phyloP scores from a whole-genome alignment of 2,113 vertebrate genomes.

The Callipepla californica region DNA sequence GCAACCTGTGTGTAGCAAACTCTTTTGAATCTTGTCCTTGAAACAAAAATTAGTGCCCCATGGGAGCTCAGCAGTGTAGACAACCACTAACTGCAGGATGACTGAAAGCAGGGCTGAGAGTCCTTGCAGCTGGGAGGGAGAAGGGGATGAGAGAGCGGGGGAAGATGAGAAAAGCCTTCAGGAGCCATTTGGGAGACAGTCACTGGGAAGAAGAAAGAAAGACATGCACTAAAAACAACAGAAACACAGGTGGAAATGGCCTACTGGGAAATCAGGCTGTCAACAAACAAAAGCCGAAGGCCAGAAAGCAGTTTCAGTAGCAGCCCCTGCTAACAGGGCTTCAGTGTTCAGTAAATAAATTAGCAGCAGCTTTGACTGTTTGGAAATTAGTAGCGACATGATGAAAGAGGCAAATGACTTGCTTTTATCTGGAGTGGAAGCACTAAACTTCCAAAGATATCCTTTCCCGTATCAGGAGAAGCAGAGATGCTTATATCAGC shows the following conservation, averaged over 20 bases:
- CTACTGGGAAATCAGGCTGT: conserved; percentile 87
- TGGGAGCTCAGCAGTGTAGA: conserved; percentile 80
- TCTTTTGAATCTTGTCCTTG: conserved; percentile 85
- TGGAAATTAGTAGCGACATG: conserved; percentile 84
- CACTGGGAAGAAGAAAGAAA: conserved; percentile 80
- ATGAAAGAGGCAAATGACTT: conserved; percentile 80
- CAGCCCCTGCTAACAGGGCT: conserved; percentile 77
- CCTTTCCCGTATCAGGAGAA: conserved; percentile 64
- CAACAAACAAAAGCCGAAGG: conserved; percentile 85
- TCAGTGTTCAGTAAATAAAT: conserved; percentile 84
- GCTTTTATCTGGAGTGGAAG: conserved; percentile 78
- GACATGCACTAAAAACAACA: conserved; percentile 80
- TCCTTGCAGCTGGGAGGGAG: conserved; percentile 82
- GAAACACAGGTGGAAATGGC: conserved; percentile 85
- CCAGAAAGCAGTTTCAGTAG: conserved; percentile 77
- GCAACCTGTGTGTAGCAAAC: conserved; percentile 81
- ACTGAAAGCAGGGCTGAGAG: conserved; percentile 81
- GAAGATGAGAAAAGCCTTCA: conserved; percentile 85
- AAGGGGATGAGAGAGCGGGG: conserved; percentile 81
- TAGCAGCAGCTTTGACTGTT: conserved; percentile 79
- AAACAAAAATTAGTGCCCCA: conserved; percentile 81
- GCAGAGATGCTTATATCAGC: conserved; percentile 66
- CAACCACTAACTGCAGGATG: conserved; percentile 80
- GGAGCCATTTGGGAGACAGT: conserved; percentile 82
- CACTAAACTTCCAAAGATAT: conserved; percentile 66